phyloP scores from a whole-genome alignment of 2,888 invertebrate genomes.

The Ctena decussata region DNA sequence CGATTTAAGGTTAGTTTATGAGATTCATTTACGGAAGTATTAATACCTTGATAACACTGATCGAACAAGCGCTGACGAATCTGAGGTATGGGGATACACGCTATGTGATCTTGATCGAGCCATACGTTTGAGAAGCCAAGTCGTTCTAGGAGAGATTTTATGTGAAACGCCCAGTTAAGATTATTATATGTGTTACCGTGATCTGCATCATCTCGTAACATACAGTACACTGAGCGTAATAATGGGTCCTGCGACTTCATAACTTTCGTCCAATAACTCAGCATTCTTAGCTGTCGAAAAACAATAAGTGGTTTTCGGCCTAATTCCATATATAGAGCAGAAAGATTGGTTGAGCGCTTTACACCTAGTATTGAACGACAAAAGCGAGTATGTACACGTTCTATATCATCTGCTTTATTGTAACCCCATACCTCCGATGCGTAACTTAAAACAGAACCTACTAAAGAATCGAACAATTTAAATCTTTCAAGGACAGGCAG shows the following conservation, averaged over 20 bases:
- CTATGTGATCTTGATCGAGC: not conserved
- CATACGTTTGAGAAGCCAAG: not conserved
- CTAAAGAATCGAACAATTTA: not conserved
- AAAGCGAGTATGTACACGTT: conserved; percentile 11
- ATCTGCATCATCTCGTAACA: not conserved
- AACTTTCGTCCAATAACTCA: not conserved
- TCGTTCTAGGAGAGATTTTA: not conserved
- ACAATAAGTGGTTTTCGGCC: not conserved
- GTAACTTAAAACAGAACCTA: conserved; percentile 1
- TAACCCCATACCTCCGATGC: conserved; percentile 1
- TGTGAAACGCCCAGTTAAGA: not conserved
- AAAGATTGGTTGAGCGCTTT: not conserved
- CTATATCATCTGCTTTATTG: not conserved
- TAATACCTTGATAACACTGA: not conserved
- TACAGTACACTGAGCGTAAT: not conserved
- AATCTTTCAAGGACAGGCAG: not conserved
- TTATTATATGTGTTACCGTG: not conserved
- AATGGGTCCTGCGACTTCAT: not conserved
- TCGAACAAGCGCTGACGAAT: not conserved
- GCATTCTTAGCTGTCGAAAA: not conserved
- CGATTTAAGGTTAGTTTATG: not conserved
- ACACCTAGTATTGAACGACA: not conserved
- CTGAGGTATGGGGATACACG: not conserved
- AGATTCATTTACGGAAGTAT: not conserved
- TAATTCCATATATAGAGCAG: not conserved